Percentiles rank a stretch among this genome's conserved stretches.
Conservation (phyloP, 2,113 vertebrate species). For the Trematocara unimaculatum region DNA sequence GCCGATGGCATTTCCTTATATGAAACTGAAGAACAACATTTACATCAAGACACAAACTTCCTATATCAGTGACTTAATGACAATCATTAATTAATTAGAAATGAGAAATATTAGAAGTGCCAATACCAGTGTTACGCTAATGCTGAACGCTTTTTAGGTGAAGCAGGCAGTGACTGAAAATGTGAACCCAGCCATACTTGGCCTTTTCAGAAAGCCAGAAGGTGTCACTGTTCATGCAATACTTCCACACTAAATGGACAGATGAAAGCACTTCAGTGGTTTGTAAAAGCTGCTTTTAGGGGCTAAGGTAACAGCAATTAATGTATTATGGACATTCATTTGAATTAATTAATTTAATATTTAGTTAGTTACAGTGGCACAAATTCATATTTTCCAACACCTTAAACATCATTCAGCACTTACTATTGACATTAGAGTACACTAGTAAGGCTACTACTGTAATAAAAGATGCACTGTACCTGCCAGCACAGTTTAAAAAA, state of each 20-base stretch:
- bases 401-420: background rate
- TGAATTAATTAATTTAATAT: background rate
- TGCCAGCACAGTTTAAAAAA: background rate
- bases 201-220: slow-evolving; percentile 54
- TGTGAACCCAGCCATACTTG: background rate
- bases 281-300: background rate
- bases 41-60: background rate
- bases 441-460: background rate
- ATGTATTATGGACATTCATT: background rate
- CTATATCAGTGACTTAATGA: background rate
- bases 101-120: background rate
- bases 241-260: background rate
- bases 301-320: background rate
- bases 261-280: background rate
- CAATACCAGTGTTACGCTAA: background rate
- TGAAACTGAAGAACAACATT: background rate
- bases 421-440: background rate
- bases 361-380: background rate
- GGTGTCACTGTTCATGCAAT: slow-evolving; percentile 73
- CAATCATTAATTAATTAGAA: background rate
- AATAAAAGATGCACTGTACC: background rate
- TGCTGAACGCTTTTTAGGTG: background rate
- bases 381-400: background rate
- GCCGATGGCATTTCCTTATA: background rate
- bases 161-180: background rate